phyloP scores from a whole-genome alignment of 2,888 invertebrate species.

The Pachycephus smyrnensis region DNA sequence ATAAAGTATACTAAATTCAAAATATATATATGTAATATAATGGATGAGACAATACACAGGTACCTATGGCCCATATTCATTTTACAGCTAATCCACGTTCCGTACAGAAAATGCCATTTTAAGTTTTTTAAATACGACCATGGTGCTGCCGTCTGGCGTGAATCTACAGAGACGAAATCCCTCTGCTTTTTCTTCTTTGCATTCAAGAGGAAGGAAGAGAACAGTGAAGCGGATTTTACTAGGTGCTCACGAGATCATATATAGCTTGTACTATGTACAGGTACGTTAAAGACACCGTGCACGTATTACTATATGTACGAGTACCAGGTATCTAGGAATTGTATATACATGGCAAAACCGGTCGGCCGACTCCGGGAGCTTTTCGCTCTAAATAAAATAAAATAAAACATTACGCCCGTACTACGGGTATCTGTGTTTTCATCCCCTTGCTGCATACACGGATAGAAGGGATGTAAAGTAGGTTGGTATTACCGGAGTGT shows the following conservation, averaged over 20 bases:
- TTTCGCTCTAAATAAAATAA: conserved; percentile 43
- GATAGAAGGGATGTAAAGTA: not conserved
- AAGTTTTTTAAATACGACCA: not conserved
- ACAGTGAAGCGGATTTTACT: not conserved
- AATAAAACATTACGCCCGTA: conserved; percentile 40
- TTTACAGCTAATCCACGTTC: not conserved
- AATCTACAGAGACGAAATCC: not conserved
- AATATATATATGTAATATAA: too few species aligned
- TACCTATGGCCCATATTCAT: not conserved
- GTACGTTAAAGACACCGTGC: conserved; percentile 10
- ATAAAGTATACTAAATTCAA: not conserved
- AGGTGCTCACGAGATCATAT: not conserved
- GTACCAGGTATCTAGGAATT: not conserved
- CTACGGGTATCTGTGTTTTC: conserved; percentile 14
- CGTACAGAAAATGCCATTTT: not conserved
- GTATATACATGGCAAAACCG: not conserved
- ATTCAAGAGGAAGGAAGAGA: not conserved
- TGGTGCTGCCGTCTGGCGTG: not conserved
- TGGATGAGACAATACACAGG: too few species aligned
- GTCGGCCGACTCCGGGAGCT: not conserved
- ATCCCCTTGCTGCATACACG: not conserved
- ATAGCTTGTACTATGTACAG: conserved; percentile 12
- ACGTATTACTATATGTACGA: not conserved
- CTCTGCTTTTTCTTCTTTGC: not conserved
- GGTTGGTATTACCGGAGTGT: not conserved